phyloP scores from a whole-genome alignment of 2,888 invertebrate species.

The Noctua comes region DNA sequence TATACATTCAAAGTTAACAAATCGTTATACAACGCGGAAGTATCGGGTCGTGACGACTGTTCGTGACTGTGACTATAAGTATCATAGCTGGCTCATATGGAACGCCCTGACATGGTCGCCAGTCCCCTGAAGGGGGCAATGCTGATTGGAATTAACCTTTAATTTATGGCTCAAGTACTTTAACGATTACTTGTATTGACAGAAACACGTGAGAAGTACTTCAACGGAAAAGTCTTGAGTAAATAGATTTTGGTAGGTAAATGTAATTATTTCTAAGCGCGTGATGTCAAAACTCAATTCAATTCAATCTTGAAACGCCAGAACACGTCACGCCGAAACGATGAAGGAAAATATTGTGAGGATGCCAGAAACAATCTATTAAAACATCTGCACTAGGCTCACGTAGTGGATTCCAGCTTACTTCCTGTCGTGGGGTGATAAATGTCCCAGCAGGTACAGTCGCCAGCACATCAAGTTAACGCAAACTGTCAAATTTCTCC shows the following conservation, averaged over 20 bases:
- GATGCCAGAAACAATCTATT: background rate
- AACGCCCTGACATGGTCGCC: slow-evolving; percentile 40
- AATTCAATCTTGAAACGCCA: background rate
- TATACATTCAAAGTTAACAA: slow-evolving; percentile 61
- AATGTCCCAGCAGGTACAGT: background rate
- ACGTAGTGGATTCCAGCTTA: background rate
- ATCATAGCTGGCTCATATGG: slow-evolving; percentile 28
- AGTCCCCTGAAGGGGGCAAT: slow-evolving; percentile 39
- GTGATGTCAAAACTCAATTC: background rate
- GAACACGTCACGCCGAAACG: background rate
- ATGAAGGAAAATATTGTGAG: background rate
- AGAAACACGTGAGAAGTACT: background rate
- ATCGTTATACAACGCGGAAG: slow-evolving; percentile 67
- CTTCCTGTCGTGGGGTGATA: background rate
- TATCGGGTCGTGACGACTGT: slow-evolving; percentile 57
- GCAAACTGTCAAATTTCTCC: too few species aligned
- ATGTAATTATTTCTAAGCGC: slow-evolving; percentile 27
- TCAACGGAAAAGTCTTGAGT: slow-evolving; percentile 20
- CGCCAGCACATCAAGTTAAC: too few species aligned
- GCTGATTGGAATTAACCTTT: slow-evolving; percentile 39
- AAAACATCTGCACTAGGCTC: background rate
- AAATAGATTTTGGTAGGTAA: slow-evolving; percentile 25
- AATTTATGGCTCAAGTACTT: slow-evolving; percentile 2
- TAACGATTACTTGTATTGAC: background rate
- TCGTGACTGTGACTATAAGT: slow-evolving; percentile 58